These are phyloP conservation scores for Leuciscus waleckii DNA, from an alignment of 2,797 vertebrate species.

Conservation along the genomic window DNA sequence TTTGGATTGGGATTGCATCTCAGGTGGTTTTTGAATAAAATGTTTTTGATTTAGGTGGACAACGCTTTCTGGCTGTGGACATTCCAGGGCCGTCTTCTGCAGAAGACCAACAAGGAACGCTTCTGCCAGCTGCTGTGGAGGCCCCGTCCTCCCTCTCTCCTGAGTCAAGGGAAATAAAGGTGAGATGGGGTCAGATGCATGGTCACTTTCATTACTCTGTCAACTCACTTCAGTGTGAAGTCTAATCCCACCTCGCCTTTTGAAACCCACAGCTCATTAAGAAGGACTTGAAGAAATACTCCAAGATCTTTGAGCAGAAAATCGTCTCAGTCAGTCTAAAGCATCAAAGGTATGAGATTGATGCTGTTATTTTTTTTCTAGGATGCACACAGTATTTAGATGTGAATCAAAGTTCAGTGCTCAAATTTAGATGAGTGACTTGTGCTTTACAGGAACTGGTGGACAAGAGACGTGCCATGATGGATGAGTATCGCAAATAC, in stretches of 20 bases:
- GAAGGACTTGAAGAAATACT: conserved; percentile 98
- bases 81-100: conserved; percentile 96
- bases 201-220: background rate
- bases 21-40: background rate
- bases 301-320: conserved; percentile 99
- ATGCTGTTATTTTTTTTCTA: background rate
- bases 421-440: background rate
- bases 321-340: conserved; percentile 98
- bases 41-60: conserved; percentile 85
- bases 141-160: conserved; percentile 88
- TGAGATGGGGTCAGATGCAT: conserved; percentile 48
- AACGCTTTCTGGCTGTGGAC: conserved; percentile 99
- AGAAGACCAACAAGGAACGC: conserved; percentile 97
- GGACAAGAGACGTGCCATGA: conserved; percentile 93
- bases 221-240: background rate
- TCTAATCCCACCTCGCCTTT: conserved; percentile 6
- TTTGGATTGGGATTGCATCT: background rate
- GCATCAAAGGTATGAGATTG: conserved; percentile 90
- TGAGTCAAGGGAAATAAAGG: conserved; percentile 89
- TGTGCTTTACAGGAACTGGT: conserved; percentile 86
- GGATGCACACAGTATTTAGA: background rate
- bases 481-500: conserved; percentile 94
- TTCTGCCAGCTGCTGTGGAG: conserved; percentile 99
- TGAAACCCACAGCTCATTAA: conserved; percentile 87
- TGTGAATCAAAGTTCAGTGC: background rate